Percentiles rank a stretch among this genome's conserved stretches.
Evolutionary conservation across 2,797 vertebrate species (phyloP).

Genomic region (Ctenopoma multispine): DNA sequence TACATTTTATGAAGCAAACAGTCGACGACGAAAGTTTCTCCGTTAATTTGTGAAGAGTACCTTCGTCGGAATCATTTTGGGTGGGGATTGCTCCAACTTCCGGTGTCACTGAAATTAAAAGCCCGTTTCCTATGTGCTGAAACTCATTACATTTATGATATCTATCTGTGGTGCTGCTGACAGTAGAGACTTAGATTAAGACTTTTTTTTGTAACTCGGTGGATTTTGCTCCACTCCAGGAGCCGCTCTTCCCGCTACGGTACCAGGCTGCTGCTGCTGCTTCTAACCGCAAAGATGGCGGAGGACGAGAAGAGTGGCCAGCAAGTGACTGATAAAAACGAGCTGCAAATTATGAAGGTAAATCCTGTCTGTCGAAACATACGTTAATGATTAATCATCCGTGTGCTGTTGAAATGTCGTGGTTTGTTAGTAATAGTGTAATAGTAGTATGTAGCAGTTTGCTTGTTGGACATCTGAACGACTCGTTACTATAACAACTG

Average conservation of each 20-base stretch:
- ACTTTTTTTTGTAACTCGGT: background rate
- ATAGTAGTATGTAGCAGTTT: background rate
- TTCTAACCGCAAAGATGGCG: constrained; percentile 80
- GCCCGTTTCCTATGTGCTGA: constrained; percentile 9
- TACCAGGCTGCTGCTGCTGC: background rate
- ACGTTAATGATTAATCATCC: fast-evolving
- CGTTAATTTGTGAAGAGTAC: background rate
- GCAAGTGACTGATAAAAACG: constrained; percentile 70
- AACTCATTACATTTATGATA: fast-evolving
- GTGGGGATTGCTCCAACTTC: constrained; percentile 59
- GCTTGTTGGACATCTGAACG: background rate
- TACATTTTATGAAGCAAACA: background rate
- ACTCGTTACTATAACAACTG: constrained; percentile 67
- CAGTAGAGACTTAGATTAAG: fast-evolving
- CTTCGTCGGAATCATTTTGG: constrained; percentile 57
- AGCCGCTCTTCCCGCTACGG: background rate
- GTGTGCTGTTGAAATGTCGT: fast-evolving
- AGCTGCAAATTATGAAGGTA: constrained; percentile 81
- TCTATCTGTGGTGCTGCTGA: fast-evolving
- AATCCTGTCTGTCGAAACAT: fast-evolving
- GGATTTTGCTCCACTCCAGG: background rate
- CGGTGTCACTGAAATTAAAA: constrained; percentile 53
- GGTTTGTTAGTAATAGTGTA: too few relatives aligned
- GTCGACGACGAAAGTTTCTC: fast-evolving
- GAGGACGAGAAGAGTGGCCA: constrained; percentile 77